Base-by-base conservation (phyloP, 1,140 invertebrate species). In the Leptestheria dahalacensis region DNA sequence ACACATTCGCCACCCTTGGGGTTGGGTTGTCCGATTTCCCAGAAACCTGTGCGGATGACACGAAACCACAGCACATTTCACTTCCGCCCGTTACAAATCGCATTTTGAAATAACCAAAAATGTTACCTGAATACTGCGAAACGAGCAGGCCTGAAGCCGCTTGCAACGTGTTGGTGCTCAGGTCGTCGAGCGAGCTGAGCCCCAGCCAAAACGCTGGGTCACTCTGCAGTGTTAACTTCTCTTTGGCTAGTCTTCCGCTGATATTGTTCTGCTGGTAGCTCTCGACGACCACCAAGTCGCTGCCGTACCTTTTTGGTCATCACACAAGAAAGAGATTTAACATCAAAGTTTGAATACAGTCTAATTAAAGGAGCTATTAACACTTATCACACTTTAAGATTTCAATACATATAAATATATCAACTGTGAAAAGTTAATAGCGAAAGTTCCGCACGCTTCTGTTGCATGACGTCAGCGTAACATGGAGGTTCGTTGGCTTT, bases 281-380 rank as follows among this genome's bases (percentile, higher is more conserved):
- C 70, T 91, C 87, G 61, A 94, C 83, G 50, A 90, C 79, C 76
- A 92, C 88, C 61, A 94, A 72, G 65, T 93, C 88, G 74, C 89
- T 90, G 61, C 91, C 91, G 72, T 94, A 95, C 73, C 91, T 94
- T n/a, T n/a, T n/a, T n/a, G n/a, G n/a, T n/a, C n/a, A n/a, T n/a
- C n/a, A n/a, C n/a, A n/a, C n/a, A n/a, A n/a, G n/a, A n/a, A n/a
- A n/a, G n/a, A n/a, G n/a, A n/a, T n/a, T n/a, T n/a, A n/a, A n/a
- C n/a, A n/a, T n/a, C n/a, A n/a, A n/a, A n/a, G n/a, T n/a, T n/a
- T n/a, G n/a, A n/a, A n/a, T n/a, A n/a, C n/a, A n/a, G n/a, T n/a
- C n/a, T n/a, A n/a, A n/a, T n/a, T n/a, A n/a, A n/a, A n/a, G n/a
- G n/a, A n/a, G n/a, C n/a, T n/a, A n/a, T n/a, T n/a, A n/a, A n/a